A percentile compares a stretch with the other conserved stretches of the same genome.
phyloP scores from a whole-genome alignment of 2,797 vertebrate species.

The Onychomys torridus region DNA sequence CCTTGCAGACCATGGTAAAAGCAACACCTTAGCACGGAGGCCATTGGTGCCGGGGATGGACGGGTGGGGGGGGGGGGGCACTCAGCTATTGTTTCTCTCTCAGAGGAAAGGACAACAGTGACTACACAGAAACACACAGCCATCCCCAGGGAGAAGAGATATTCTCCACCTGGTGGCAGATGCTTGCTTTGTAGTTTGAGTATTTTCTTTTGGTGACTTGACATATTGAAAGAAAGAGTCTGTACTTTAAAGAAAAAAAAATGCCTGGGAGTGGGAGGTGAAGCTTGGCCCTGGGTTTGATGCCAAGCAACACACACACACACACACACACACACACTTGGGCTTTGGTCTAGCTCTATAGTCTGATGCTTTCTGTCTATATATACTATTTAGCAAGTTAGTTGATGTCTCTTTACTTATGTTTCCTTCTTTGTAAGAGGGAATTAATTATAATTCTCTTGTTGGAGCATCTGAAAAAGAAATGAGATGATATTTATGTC shows the following conservation, averaged over 20 bases:
- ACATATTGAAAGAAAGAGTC: not conserved
- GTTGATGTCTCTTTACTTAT: slow-evolving; percentile 21
- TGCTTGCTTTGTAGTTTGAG: not conserved
- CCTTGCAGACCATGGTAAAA: not conserved
- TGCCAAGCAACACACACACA: not conserved
- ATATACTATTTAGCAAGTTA: not conserved
- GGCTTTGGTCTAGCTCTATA: not conserved
- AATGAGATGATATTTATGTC: not conserved
- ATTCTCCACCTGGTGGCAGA: not conserved
- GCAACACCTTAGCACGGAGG: slow-evolving; percentile 14
- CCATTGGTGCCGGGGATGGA: not conserved
- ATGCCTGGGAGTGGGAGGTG: not conserved
- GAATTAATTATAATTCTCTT: not conserved
- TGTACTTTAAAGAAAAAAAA: not conserved
- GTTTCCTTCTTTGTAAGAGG: slow-evolving; percentile 25
- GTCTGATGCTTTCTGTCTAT: not conserved
- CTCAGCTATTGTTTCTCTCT: not conserved
- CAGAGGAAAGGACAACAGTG: not conserved
- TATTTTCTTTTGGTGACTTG: not conserved
- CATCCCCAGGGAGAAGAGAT: not conserved
- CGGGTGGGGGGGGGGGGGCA: no score
- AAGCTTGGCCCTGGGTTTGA: not conserved
- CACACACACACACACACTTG: not conserved
- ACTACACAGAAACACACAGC: not conserved
- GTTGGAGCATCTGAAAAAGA: slow-evolving; percentile 6